Conservation (phyloP, 2,888 invertebrate genomes). For the Idaea dimidiata region DNA sequence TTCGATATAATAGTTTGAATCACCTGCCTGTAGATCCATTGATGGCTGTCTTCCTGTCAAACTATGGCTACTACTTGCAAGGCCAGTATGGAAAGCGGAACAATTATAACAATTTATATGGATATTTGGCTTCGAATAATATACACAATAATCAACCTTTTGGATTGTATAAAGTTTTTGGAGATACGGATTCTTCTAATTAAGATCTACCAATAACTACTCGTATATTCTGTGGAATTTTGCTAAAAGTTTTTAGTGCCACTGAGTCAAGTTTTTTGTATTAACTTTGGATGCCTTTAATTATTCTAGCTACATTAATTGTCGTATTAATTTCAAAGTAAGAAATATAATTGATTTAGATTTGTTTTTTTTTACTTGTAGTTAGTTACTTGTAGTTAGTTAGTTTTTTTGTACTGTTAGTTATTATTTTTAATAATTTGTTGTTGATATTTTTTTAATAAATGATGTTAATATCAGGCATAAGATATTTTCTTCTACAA, state of each 20-base stretch:
- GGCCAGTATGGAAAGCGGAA: constrained; percentile 53
- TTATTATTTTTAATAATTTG: background rate
- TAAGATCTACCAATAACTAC: constrained; percentile 4
- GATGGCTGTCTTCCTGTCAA: constrained; percentile 82
- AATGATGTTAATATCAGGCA: no score
- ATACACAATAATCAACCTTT: constrained; percentile 84
- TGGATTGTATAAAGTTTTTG: constrained; percentile 80
- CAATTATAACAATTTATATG: constrained; percentile 78
- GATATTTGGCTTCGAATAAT: constrained; percentile 83
- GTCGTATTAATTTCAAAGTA: no score
- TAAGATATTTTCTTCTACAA: no score
- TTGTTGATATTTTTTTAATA: no score
- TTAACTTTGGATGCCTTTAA: no score
- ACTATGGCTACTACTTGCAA: constrained; percentile 82
- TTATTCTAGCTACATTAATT: no score
- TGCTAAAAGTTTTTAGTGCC: no score
- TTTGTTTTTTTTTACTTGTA: no score
- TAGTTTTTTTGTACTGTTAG: background rate
- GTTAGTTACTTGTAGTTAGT: no score
- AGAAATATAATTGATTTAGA: no score
- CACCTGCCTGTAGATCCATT: constrained; percentile 81
- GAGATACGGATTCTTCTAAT: constrained; percentile 59
- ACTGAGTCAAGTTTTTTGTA: no score
- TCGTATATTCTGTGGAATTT: no score
- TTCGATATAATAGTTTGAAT: constrained; percentile 76